A percentile compares a stretch with the other conserved stretches of the same genome.
These are phyloP conservation scores for Drosophila eohydei DNA, from an alignment of 2,888 invertebrate species.

Conservation along the genomic window DNA sequence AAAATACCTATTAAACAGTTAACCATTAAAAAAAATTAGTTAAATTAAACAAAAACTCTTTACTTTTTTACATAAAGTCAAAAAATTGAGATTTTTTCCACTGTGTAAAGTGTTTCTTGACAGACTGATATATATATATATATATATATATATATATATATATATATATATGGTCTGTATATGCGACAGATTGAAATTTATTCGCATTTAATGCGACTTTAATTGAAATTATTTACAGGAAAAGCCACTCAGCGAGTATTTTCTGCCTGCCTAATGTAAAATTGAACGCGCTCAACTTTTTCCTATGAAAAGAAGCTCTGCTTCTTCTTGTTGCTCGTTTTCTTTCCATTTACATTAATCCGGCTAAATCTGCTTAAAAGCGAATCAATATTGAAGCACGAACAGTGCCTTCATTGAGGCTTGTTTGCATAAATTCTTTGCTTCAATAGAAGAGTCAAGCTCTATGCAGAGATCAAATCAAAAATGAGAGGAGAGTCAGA, in stretches of 20 bases:
- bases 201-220: constrained; percentile 45
- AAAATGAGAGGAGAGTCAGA: constrained; percentile 13
- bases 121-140: constrained; percentile 29
- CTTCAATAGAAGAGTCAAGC: constrained; percentile 50
- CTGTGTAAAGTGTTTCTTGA: too few species aligned
- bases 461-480: constrained; percentile 55
- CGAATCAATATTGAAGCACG: constrained; percentile 31
- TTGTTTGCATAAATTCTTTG: constrained; percentile 2
- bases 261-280: constrained; percentile 61
- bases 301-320: constrained; percentile 46
- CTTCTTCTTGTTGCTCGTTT: not conserved
- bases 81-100: too few species aligned
- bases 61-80: too few species aligned
- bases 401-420: constrained; percentile 1
- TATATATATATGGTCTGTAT: not conserved
- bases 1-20: too few species aligned
- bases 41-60: too few species aligned
- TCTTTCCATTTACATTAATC: constrained; percentile 52
- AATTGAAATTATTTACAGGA: constrained; percentile 32
- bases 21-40: too few species aligned
- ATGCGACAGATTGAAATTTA: constrained; percentile 47
- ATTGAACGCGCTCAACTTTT: constrained; percentile 41
- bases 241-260: constrained; percentile 34
- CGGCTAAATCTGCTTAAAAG: constrained; percentile 62
- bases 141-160: not conserved